These are phyloP conservation scores for Wasmannia auropunctata DNA, from an alignment of 1,140 invertebrate species.

Conservation along the genomic window DNA sequence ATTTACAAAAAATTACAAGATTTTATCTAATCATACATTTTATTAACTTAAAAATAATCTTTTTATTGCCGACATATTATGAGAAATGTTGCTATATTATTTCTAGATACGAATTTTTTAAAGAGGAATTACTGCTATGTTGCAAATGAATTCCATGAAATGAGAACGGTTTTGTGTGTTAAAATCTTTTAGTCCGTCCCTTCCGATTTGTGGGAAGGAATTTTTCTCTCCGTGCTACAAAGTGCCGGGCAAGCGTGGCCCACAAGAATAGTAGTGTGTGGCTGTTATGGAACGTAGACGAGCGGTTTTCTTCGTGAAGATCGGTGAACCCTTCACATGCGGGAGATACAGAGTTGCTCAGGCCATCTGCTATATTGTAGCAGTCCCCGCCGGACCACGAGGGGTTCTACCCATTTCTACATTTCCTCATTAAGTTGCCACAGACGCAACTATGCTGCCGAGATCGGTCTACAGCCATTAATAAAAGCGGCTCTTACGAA, in stretches of 20 bases:
- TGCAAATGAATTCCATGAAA: slow-evolving; percentile 4
- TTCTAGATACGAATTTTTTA: neutral
- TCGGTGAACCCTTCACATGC: slow-evolving; percentile 44
- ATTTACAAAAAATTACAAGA: neutral
- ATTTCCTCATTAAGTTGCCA: slow-evolving; percentile 44
- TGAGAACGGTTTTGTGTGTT: neutral
- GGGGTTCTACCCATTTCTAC: slow-evolving; percentile 36
- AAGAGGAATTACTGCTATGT: neutral
- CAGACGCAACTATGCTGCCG: neutral
- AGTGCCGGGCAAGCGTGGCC: neutral
- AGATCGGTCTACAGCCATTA: slow-evolving; percentile 20
- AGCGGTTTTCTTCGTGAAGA: slow-evolving; percentile 4
- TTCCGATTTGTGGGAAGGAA: slow-evolving; percentile 34
- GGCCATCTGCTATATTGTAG: slow-evolving; percentile 47
- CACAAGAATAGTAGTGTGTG: neutral
- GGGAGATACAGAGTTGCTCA: slow-evolving; percentile 39
- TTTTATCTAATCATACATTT: neutral
- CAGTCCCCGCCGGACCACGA: slow-evolving; percentile 4
- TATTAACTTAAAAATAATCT: neutral
- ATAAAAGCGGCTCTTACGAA: slow-evolving; percentile 21
- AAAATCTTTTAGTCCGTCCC: neutral
- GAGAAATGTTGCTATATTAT: neutral
- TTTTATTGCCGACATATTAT: neutral
- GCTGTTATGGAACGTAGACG: slow-evolving; percentile 13
- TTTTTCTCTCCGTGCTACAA: slow-evolving; percentile 59